Conservation (phyloP, 2,113 vertebrate species). For the Eulemur macaco region DNA sequence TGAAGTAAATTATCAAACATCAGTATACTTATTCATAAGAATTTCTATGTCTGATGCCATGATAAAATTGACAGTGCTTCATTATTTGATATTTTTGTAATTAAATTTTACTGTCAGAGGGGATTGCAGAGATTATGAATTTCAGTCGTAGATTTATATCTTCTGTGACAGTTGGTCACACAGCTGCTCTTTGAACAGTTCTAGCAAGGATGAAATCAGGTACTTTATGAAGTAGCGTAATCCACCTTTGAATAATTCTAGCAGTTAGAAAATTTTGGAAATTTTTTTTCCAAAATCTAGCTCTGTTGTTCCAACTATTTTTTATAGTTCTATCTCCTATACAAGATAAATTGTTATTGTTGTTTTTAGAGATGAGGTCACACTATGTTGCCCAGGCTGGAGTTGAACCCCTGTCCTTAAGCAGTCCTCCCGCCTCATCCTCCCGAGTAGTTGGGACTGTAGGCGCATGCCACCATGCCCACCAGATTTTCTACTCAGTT, state of each 20-base stretch:
- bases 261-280: constrained; percentile 3
- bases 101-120: constrained; percentile 24
- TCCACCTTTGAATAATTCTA: neutral
- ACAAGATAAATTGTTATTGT: neutral
- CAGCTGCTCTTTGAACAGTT: neutral
- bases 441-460: no score
- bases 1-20: neutral
- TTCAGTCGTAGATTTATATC: neutral
- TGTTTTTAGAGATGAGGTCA: no score
- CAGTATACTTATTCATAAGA: constrained; percentile 22
- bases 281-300: constrained; percentile 7
- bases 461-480: no score
- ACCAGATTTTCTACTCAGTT: neutral
- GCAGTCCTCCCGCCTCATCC: no score
- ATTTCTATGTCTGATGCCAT: constrained; percentile 12
- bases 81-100: constrained; percentile 27
- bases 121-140: neutral
- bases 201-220: neutral
- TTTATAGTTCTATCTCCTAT: neutral
- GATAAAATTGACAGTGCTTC: neutral
- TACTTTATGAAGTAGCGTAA: neutral
- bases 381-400: no score
- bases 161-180: neutral
- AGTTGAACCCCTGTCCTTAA: no score
- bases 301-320: neutral